Conservation (phyloP, 2,888 invertebrate species). For the Acrobasis suavella region DNA sequence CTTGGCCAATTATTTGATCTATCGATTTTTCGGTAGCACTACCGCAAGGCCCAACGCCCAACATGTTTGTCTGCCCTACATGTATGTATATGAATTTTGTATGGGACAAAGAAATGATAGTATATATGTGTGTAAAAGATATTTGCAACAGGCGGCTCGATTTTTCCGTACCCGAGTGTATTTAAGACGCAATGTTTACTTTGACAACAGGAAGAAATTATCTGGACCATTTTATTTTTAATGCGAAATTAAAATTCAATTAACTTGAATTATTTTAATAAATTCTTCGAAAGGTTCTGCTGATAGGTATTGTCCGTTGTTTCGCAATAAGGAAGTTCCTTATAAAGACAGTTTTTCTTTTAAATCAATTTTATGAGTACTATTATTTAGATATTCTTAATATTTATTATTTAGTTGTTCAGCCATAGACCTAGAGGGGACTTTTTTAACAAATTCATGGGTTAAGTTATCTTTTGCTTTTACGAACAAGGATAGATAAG, state of each 20-base stretch:
- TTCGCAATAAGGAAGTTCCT: not conserved
- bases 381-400: too few species aligned
- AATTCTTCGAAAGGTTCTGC: not conserved
- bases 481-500: too few species aligned
- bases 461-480: too few species aligned
- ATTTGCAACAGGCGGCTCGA: not conserved
- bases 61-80: too few species aligned
- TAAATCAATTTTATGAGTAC: too few species aligned
- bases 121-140: not conserved
- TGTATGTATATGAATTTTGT: too few species aligned
- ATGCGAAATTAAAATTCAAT: conserved; percentile 8
- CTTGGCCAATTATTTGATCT: too few species aligned
- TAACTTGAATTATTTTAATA: conserved; percentile 1
- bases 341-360: not conserved
- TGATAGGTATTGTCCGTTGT: not conserved
- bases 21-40: too few species aligned
- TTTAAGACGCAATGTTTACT: conserved; percentile 11
- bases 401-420: too few species aligned
- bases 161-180: conserved; percentile 4
- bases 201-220: conserved; percentile 19
- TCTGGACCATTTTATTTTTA: conserved; percentile 3
- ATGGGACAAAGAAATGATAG: not conserved
- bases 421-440: too few species aligned
- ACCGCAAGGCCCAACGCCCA: too few species aligned
- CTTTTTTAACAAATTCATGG: too few species aligned